Percentiles rank a stretch among this genome's conserved stretches.
Conservation (phyloP, 2,113 vertebrate genomes). For the Peromyscus maniculatus region DNA sequence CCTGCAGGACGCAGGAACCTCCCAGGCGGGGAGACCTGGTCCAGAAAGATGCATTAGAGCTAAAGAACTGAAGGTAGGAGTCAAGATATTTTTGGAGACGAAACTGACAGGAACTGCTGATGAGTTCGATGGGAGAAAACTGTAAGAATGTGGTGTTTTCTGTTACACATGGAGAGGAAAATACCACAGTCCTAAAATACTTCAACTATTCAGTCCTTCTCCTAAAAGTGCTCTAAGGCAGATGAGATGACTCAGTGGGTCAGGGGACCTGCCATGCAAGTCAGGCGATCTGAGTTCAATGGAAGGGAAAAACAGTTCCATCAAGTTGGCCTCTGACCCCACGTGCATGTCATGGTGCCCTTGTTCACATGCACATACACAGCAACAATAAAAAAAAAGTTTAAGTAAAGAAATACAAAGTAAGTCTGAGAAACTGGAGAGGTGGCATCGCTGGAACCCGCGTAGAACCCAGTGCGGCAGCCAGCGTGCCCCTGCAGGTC, state of each 20-base stretch:
- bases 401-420: not conserved
- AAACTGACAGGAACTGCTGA: not conserved
- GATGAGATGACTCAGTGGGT: too few species aligned
- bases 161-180: not conserved
- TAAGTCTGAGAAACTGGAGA: not conserved
- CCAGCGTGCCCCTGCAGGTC: not conserved
- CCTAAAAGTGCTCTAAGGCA: too few species aligned
- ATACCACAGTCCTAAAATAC: not conserved
- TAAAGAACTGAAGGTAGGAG: not conserved
- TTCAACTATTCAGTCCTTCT: not conserved
- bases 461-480: not conserved
- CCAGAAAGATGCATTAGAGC: not conserved
- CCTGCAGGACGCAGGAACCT: not conserved
- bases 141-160: not conserved
- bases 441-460: not conserved
- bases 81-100: not conserved
- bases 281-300: not conserved
- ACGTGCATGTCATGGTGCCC: rapidly evolving
- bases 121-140: not conserved
- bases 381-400: not conserved
- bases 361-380: too few species aligned
- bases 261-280: too few species aligned
- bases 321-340: not conserved
- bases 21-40: not conserved
- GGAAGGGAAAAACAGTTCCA: not conserved